Evolutionary conservation across 1,140 invertebrate species (phyloP), one percentile per base, ranked within the genome.

Genomic region (Eupeodes corollae): DNA sequence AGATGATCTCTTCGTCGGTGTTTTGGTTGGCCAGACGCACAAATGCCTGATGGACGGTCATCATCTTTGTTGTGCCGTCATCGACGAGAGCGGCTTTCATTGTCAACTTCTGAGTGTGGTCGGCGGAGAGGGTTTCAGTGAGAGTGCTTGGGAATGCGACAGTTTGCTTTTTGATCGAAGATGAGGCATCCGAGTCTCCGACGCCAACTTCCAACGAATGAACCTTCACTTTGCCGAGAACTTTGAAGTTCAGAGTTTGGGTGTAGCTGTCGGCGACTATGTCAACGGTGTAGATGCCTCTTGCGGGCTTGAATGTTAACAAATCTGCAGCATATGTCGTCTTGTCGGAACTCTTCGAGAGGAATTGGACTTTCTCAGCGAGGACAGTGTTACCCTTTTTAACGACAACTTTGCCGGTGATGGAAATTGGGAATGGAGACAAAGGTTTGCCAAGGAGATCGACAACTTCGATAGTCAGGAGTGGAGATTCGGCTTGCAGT

Each of bases 41-140:
- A 71, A 98, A 98, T 1, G 90, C 86, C 73, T 98, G 93, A 69
- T 98, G 94, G 30, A 91, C 86, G 33, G 77, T 70, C 50, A 92
- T 82, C 19, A 44, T 30, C 14, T 67, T 79, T 40, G 74, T 77
- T 44, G 59, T 77, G n/a, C 71, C 68, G 53, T 81, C 79, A 67
- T 94, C 88, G 47, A 80, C 80, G 1, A 97, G 68, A 1, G 75
- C 67, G 67, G 95, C 91, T 61, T 86, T 86, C 47, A 96, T 72
- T 2, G 87, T 72, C 32, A 98, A 68, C 68, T 91, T 92, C 67
- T 97, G 91, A 53, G 91, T 83, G 47, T 80, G 82, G 71, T 98
- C 92, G 15, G 86, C 86, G 60, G 89, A 83, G 9, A 90, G 69
- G 21, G 73, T 72, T 34, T 76, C 74, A 3, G 69, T 56, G 2